A percentile compares a stretch with the other conserved stretches of the same genome.
Conservation (phyloP, 2,113 vertebrate species). For the Grus americana region DNA sequence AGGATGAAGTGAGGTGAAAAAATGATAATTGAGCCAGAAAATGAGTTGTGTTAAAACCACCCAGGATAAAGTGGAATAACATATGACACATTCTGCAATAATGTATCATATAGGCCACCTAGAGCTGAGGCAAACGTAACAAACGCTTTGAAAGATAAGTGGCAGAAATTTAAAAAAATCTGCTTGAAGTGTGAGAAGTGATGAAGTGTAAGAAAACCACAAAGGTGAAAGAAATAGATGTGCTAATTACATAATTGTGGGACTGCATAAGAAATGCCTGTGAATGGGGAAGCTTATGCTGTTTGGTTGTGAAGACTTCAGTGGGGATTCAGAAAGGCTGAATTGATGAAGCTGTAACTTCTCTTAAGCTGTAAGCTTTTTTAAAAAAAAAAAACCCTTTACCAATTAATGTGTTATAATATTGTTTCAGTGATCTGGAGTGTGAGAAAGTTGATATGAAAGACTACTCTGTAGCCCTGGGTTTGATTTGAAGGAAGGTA, state of each 20-base stretch:
- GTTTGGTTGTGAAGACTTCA: background rate
- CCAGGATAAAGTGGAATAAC: background rate
- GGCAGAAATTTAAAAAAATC: background rate
- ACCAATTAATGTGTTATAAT: background rate
- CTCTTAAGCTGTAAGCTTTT: background rate
- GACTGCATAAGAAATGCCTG: background rate
- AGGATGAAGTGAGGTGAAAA: background rate
- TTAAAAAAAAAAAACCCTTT: fast-evolving
- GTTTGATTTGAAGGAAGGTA: background rate
- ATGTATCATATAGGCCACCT: background rate
- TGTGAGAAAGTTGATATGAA: background rate
- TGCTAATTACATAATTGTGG: background rate
- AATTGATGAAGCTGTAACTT: background rate
- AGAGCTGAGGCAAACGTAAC: background rate
- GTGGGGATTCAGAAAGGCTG: background rate
- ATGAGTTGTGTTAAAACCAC: background rate
- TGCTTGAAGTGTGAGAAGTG: background rate
- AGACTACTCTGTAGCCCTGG: background rate
- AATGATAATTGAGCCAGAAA: background rate
- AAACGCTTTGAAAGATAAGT: background rate
- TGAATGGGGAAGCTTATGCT: background rate
- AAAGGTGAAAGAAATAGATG: background rate
- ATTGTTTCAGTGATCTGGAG: background rate
- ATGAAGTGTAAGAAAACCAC: background rate
- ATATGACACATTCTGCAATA: background rate